Conservation (phyloP, 2,113 vertebrate species). For the Tachycineta bicolor region DNA sequence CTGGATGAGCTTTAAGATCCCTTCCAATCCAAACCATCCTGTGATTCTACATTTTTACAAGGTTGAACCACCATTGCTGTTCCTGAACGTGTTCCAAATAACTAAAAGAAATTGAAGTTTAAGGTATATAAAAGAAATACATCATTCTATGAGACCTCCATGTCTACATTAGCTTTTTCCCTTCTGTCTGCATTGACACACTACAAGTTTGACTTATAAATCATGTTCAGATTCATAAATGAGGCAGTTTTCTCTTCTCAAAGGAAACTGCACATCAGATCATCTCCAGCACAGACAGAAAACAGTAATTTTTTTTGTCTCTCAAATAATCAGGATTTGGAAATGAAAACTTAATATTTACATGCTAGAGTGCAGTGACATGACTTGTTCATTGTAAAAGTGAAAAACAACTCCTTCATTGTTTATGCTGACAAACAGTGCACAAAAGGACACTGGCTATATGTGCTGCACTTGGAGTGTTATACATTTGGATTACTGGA, state of each 20-base stretch:
- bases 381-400: neutral
- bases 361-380: neutral
- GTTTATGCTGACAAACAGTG: neutral
- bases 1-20: neutral
- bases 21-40: too few species aligned
- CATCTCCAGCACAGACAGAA: neutral
- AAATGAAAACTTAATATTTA: neutral
- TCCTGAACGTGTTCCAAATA: neutral
- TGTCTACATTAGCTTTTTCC: neutral
- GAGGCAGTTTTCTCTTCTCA: neutral
- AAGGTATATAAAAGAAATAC: neutral
- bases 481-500: neutral
- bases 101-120: neutral
- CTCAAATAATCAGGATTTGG: neutral
- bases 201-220: neutral
- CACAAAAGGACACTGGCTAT: neutral
- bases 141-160: rapidly evolving
- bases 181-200: neutral
- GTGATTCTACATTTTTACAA: neutral
- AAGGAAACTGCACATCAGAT: neutral
- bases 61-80: rapidly evolving
- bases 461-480: neutral
- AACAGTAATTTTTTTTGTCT: neutral
- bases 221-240: neutral
- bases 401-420: neutral